Evolutionary conservation across 2,113 vertebrate species (phyloP).

Genomic region (Otolemur garnettii): DNA sequence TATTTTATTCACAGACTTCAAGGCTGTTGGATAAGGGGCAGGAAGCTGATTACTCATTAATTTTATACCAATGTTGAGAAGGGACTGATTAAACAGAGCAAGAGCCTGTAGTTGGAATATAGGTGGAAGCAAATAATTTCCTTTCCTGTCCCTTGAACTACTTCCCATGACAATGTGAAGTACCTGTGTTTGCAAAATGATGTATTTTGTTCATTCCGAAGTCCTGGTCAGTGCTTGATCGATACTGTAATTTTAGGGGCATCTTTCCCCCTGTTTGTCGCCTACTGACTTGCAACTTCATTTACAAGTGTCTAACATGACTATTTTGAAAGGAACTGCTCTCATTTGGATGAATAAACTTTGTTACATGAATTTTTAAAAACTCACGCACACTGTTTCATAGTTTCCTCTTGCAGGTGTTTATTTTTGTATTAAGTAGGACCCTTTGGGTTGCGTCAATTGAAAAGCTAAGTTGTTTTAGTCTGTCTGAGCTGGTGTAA

Average conservation of each 20-base stretch:
- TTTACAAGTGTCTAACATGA: not conserved
- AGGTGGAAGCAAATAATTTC: not conserved
- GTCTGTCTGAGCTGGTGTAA: not conserved
- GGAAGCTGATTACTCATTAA: not conserved
- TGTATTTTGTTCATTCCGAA: not conserved
- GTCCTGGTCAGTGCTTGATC: not conserved
- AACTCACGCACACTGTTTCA: not conserved
- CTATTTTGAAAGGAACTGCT: not conserved
- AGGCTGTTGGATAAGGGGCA: not conserved
- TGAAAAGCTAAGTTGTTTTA: not conserved
- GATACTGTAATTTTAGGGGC: not conserved
- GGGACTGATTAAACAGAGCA: not conserved
- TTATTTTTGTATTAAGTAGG: not conserved
- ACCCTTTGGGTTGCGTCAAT: not conserved
- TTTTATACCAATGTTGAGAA: not conserved
- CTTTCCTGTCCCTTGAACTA: not conserved
- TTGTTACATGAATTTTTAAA: not conserved
- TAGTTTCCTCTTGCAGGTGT: not conserved
- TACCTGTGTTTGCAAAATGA: not conserved
- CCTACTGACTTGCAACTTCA: not conserved
- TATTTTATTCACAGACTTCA: not conserved
- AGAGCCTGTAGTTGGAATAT: not conserved
- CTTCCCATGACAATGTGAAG: not conserved
- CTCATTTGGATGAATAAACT: not conserved
- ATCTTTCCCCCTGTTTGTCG: not conserved